phyloP scores from a whole-genome alignment of 2,113 vertebrate species.

The Orientallactaga bullata region DNA sequence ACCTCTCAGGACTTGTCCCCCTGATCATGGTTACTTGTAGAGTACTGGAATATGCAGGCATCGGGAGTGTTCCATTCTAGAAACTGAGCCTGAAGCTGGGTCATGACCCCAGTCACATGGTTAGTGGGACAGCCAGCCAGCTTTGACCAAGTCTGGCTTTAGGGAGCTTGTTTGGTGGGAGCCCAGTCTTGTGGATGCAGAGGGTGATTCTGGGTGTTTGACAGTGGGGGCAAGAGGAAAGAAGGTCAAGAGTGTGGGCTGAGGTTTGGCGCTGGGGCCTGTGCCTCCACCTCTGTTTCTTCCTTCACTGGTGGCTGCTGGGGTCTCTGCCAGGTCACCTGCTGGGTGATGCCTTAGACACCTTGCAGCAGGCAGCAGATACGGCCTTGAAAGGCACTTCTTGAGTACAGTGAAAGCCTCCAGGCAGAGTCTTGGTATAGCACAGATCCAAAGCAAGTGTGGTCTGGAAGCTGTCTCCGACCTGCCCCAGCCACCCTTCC shows the following conservation, averaged over 20 bases:
- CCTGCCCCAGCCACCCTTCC: not conserved
- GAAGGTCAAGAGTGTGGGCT: not conserved
- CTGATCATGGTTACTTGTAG: not conserved
- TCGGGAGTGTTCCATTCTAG: no score
- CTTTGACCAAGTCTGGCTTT: not conserved
- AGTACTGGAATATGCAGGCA: no score
- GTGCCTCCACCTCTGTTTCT: not conserved
- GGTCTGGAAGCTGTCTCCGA: not conserved
- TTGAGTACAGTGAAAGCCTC: not conserved
- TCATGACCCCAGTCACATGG: not conserved
- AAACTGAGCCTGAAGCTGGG: no score
- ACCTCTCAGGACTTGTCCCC: not conserved
- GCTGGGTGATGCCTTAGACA: not conserved
- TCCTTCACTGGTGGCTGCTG: not conserved
- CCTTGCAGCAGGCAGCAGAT: not conserved
- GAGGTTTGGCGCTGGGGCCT: not conserved
- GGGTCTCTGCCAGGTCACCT: not conserved
- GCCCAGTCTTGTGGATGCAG: not conserved
- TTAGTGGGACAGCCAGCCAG: not conserved
- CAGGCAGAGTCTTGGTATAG: not conserved
- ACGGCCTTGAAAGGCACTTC: not conserved
- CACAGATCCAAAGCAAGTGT: not conserved
- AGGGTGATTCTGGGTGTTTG: rapidly evolving
- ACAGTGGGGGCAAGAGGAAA: not conserved
- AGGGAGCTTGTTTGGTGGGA: not conserved